Evolutionary conservation across 2,888 invertebrate species (phyloP), one percentile per base, ranked within the genome.

Genomic region (Tolmerus cingulatus): DNA sequence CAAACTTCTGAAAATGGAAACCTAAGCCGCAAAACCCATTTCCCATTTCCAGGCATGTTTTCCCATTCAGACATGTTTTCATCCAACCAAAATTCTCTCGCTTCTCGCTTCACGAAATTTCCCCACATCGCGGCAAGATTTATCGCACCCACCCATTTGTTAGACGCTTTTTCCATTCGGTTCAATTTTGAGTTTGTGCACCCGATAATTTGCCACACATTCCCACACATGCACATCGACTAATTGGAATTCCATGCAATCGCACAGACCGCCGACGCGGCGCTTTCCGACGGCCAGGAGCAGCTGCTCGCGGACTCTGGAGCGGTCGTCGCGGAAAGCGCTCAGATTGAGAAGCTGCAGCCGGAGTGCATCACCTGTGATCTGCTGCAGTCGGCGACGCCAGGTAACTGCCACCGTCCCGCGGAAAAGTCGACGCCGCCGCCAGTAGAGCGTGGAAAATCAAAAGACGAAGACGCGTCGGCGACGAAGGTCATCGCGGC

Each of bases 251-350:
- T 85, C 85, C 46, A 74, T 74, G 74, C 27, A 55, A 66, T 78
- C 30, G 19, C 34, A 46, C 88, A 90, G 90, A 90, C 90, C 89
- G 89, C 90, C 43, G 90, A 90, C 89, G 90, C 90, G 81, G 66
- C 87, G 74, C 89, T 90, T 87, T 90, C 90, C 16, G 89, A 90
- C 88, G 90, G 89, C 23, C 89, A 90, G 87, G 90, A 90, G 85
- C 89, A 89, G 78, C 89, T 90, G 86, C 46, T 87, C 23, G 86
- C 89, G 27, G 87, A 88, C 88, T 43, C 88, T 66, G 82, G 37
- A 37, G 37, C 77, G 76, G 87, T 88, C 37, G 87, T 81, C 43
- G 55, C 86, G 66, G 87, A 81, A 74, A 51, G 16, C 27, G 14
- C 16, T 12, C 23, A 66, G 23, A 66, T 66, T 23, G 66, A 66